Evolutionary conservation across 2,888 invertebrate species (phyloP).

Genomic region (Liopterus haemorrhoidalis): DNA sequence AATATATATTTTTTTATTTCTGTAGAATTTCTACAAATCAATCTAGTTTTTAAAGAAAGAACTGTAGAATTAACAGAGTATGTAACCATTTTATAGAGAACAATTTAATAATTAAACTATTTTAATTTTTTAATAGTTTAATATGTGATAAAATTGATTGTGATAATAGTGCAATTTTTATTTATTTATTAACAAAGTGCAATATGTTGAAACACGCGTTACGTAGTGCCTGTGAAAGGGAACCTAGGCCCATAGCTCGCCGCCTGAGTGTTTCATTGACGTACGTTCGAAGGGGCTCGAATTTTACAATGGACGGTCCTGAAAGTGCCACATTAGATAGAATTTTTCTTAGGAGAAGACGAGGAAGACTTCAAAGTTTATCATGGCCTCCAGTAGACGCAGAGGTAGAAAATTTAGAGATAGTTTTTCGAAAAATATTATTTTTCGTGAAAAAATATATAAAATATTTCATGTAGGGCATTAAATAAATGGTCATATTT

Average conservation of each 20-base stretch:
- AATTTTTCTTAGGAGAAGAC: conserved; percentile 31
- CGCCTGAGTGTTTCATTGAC: conserved; percentile 26
- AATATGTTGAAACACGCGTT: conserved; percentile 45
- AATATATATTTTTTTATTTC: too few species aligned
- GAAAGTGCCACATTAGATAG: conserved; percentile 26
- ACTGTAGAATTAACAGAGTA: too few species aligned
- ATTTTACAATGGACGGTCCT: conserved; percentile 32
- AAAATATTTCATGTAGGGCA: neutral
- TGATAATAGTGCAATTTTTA: too few species aligned
- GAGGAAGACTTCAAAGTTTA: conserved; percentile 38
- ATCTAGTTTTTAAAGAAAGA: too few species aligned
- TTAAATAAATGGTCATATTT: conserved; percentile 2
- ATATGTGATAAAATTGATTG: too few species aligned
- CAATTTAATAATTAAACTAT: too few species aligned
- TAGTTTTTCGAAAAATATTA: neutral
- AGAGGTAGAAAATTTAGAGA: conserved; percentile 10
- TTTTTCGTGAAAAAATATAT: too few species aligned
- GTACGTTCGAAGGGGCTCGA: conserved; percentile 29
- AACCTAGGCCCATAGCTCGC: conserved; percentile 32
- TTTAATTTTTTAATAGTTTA: too few species aligned
- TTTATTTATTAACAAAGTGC: too few species aligned
- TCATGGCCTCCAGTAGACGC: conserved; percentile 37
- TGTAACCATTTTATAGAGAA: too few species aligned
- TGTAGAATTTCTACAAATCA: too few species aligned
- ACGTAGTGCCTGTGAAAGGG: conserved; percentile 37